A percentile compares a stretch with the other conserved stretches of the same genome.
Conservation (phyloP, 2,888 invertebrate species). For the Argyresthia goedartella region DNA sequence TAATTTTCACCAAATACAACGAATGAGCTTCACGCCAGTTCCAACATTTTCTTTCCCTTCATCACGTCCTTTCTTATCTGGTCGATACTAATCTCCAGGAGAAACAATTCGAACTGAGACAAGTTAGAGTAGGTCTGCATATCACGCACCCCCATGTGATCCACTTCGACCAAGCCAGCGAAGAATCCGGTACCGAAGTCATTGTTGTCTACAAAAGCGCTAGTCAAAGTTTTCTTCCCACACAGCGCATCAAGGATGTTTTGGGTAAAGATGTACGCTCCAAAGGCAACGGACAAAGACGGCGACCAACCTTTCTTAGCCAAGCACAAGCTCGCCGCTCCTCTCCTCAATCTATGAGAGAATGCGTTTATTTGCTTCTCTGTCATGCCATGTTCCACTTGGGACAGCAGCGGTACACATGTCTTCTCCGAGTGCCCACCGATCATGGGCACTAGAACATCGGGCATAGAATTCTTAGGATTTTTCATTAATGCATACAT, state of each 20-base stretch:
- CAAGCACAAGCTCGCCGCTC: conserved; percentile 72
- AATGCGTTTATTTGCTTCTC: conserved; percentile 48
- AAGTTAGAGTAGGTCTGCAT: conserved; percentile 35
- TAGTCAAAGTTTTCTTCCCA: conserved; percentile 25
- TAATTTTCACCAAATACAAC: conserved; percentile 1
- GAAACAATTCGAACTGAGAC: conserved; percentile 31
- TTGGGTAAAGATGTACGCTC: conserved; percentile 71
- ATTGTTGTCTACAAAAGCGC: conserved; percentile 45
- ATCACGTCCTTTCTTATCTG: conserved; percentile 36
- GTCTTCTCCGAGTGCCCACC: conserved; percentile 84
- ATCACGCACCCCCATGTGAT: conserved; percentile 28
- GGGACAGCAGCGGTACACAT: conserved; percentile 82
- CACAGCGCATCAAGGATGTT: conserved; percentile 63
- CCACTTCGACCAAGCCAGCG: conserved; percentile 33
- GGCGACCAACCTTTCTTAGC: conserved; percentile 73
- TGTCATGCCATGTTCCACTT: conserved; percentile 52
- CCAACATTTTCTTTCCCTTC: conserved; percentile 36
- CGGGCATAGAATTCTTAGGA: conserved; percentile 63
- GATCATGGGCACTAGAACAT: conserved; percentile 79
- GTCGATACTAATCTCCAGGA: conserved; percentile 34
- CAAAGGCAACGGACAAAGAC: conserved; percentile 75
- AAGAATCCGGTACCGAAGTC: conserved; percentile 48
- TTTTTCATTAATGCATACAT: conserved; percentile 77
- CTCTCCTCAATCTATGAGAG: conserved; percentile 60
- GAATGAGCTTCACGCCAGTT: conserved; percentile 19